Evolutionary conservation across 2,888 invertebrate genomes (phyloP).

Genomic region (Drosophila flavopinicola): DNA sequence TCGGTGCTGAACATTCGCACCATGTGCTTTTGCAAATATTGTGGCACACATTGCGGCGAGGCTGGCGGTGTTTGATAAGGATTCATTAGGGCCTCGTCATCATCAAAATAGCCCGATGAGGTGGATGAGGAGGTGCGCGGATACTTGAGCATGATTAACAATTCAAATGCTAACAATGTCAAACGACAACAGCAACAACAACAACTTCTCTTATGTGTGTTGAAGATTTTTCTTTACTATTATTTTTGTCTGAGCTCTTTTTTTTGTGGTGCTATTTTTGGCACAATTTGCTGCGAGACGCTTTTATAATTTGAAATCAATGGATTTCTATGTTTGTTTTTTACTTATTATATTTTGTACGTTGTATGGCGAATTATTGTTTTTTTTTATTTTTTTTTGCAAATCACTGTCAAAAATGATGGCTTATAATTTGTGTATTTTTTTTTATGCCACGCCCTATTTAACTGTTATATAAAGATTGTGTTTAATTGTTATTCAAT

Average conservation of each 20-base stretch:
- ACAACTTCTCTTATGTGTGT: neutral
- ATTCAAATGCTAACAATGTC: conserved; percentile 14
- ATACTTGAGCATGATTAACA: conserved; percentile 71
- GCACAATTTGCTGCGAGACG: no score
- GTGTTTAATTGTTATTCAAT: conserved; percentile 72
- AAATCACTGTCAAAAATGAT: conserved; percentile 45
- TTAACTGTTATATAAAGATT: conserved; percentile 55
- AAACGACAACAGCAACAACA: conserved; percentile 10
- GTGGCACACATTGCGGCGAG: conserved; percentile 74
- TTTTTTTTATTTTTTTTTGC: conserved; percentile 22
- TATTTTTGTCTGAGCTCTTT: conserved; percentile 14
- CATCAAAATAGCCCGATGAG: conserved; percentile 81
- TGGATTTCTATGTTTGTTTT: conserved; percentile 13
- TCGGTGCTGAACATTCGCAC: conserved; percentile 83
- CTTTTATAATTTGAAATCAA: no score
- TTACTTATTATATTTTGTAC: neutral
- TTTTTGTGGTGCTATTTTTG: conserved; percentile 37
- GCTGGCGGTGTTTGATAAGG: conserved; percentile 80
- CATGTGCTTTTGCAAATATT: conserved; percentile 80
- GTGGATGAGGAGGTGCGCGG: conserved; percentile 81
- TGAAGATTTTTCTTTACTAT: neutral
- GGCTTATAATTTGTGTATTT: conserved; percentile 10
- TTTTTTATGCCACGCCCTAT: conserved; percentile 34
- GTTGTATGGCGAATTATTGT: conserved; percentile 11
- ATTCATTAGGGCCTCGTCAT: conserved; percentile 78